A percentile compares a stretch with the other conserved stretches of the same genome.
Conservation (phyloP, 2,888 invertebrate species). For the Sepiola atlantica region DNA sequence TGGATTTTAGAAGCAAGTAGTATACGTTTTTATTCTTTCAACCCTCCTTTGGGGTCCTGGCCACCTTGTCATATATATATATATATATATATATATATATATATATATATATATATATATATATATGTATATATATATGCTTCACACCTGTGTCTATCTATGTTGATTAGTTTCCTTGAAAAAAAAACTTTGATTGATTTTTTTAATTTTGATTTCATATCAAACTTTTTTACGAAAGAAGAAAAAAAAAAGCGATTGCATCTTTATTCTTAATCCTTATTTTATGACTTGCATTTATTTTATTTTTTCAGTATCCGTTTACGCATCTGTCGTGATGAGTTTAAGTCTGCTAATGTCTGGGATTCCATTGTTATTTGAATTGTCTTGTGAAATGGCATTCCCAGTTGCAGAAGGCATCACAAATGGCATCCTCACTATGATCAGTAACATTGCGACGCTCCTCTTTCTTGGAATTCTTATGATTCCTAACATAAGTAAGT, state of each 20-base stretch:
- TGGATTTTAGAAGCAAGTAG: no score
- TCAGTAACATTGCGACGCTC: slow-evolving; percentile 61
- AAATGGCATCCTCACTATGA: slow-evolving; percentile 61
- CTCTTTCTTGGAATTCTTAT: slow-evolving; percentile 61
- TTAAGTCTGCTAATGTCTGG: slow-evolving; percentile 54
- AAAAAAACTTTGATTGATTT: background rate
- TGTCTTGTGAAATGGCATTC: slow-evolving; percentile 62
- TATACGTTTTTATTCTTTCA: no score
- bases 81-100: no score
- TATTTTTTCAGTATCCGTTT: slow-evolving; percentile 56
- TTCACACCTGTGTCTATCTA: no score
- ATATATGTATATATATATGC: no score
- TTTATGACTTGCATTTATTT: background rate
- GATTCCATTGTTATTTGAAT: slow-evolving; percentile 61
- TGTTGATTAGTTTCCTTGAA: background rate
- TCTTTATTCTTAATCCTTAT: background rate
- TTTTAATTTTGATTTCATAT: no score
- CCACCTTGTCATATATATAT: no score
- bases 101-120: no score
- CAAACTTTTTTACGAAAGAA: no score
- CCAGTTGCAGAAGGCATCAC: slow-evolving; percentile 65
- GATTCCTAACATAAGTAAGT: slow-evolving; percentile 60
- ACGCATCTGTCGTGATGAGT: slow-evolving; percentile 55
- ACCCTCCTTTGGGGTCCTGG: no score
- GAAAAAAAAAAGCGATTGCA: no score